phyloP scores from a whole-genome alignment of 2,888 invertebrate species.

The Drosophila phalerata region DNA sequence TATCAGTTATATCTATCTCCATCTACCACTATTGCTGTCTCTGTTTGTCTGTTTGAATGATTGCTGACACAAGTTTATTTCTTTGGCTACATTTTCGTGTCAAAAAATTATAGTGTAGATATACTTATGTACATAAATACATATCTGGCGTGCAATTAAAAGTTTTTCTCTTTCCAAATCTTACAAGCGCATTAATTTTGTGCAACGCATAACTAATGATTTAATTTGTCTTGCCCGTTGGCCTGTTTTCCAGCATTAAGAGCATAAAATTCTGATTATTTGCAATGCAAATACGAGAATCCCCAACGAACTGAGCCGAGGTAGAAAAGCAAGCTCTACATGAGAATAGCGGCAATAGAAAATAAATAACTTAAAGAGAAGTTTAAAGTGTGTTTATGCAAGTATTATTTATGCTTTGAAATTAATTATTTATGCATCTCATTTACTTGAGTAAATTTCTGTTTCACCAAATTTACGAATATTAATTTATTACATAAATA shows the following conservation, averaged over 20 bases:
- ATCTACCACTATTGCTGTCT: not conserved
- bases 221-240: slow-evolving; percentile 57
- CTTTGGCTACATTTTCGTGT: not conserved
- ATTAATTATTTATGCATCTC: not conserved
- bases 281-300: slow-evolving; percentile 73
- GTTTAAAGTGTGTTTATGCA: not conserved
- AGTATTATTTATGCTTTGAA: slow-evolving; percentile 6
- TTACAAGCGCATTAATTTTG: slow-evolving; percentile 66
- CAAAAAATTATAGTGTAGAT: not conserved
- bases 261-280: slow-evolving; percentile 73
- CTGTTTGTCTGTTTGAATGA: slow-evolving; percentile 1
- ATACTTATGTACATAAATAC: not conserved
- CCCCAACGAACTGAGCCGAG: not conserved
- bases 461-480: not conserved
- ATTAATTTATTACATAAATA: no score
- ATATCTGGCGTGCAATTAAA: slow-evolving; percentile 58
- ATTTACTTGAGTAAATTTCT: not conserved
- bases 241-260: slow-evolving; percentile 46
- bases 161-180: slow-evolving; percentile 37
- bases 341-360: slow-evolving; percentile 20
- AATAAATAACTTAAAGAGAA: slow-evolving; percentile 16
- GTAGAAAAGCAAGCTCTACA: slow-evolving; percentile 39
- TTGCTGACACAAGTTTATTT: slow-evolving; percentile 1
- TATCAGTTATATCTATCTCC: slow-evolving; percentile 2
- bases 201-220: slow-evolving; percentile 75